Evolutionary conservation across 2,113 vertebrate species (phyloP), one percentile per base, ranked within the genome.

Genomic region (Coryphaenoides rupestris): DNA sequence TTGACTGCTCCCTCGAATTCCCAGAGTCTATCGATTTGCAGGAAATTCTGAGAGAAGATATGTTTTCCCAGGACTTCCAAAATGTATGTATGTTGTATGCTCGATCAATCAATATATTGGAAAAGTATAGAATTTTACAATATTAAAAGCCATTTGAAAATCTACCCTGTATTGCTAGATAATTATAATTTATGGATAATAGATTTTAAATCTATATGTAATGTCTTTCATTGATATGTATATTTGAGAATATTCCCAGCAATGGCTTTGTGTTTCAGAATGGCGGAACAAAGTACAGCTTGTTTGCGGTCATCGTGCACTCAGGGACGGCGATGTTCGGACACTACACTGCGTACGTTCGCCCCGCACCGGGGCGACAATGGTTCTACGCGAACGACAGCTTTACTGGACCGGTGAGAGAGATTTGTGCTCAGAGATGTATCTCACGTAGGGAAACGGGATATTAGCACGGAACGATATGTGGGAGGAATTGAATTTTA

Each of bases 261-360:
- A 16, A 3, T 63, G 19, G 47, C 47, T n/a, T 78, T 1, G 65
- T 56, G 22, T 59, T 64, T 3, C 67, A 88, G 88, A 24, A 16
- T 24, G 49, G 70, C 49, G 64, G 70, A 22, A 62, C 33, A 40
- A 9, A 0, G 28, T 91, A 90, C 77, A 80, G 68, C 13, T 62
- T 91, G 64, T 89, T 79, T 26, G 88, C 85, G 9, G 90, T 91
- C n/a, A 77, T 89, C 0, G 86, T 89, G 46, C 90, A 91, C 65
- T 64, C 33, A 56, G 90, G 90, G 7, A 0, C 0, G 14, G 72
- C 82, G 4, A 3, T 1, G n/a, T 79, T 0, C 26, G 90, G 90
- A 0, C 90, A 91, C 67, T 91, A 90, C 45, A 90, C 88, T 0
- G 86, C 88, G 4, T 90, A 58, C 5, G 68, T 90, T 16, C 76